A percentile compares a stretch with the other conserved stretches of the same genome.
Conservation (phyloP, 2,113 vertebrate genomes). For the Marmota monax region DNA sequence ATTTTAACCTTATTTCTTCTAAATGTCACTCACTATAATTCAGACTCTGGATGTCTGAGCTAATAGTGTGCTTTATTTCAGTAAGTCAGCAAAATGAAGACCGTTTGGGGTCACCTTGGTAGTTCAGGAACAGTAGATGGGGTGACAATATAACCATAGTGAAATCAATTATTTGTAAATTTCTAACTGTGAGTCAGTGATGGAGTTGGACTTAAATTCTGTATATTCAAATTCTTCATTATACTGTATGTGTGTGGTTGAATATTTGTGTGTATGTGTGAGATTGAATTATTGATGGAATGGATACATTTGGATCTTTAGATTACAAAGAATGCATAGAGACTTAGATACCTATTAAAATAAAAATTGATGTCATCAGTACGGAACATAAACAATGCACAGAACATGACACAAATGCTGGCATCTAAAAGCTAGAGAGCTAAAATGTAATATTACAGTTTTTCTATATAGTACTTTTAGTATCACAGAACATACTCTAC, state of each 20-base stretch:
- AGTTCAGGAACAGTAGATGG: background rate
- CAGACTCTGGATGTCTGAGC: background rate
- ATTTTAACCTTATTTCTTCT: conserved; percentile 34
- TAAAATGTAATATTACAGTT: background rate
- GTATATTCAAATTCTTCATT: background rate
- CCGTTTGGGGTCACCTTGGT: background rate
- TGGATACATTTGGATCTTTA: background rate
- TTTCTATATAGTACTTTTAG: background rate
- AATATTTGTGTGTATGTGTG: too few species aligned
- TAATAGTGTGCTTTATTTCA: background rate
- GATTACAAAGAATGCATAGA: background rate
- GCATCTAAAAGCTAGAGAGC: background rate
- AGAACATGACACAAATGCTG: background rate
- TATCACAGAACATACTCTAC: background rate
- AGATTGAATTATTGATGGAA: background rate
- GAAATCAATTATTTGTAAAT: background rate
- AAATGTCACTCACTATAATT: background rate
- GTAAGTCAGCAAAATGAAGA: background rate
- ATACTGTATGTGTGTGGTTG: too few species aligned
- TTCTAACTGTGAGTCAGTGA: background rate
- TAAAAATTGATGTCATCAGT: background rate
- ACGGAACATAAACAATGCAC: background rate
- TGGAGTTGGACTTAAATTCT: background rate
- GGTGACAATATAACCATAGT: background rate
- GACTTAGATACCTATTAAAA: background rate